A percentile compares a stretch with the other conserved stretches of the same genome.
phyloP scores from a whole-genome alignment of 1,140 invertebrate species.

The Helicorthomorpha holstii region DNA sequence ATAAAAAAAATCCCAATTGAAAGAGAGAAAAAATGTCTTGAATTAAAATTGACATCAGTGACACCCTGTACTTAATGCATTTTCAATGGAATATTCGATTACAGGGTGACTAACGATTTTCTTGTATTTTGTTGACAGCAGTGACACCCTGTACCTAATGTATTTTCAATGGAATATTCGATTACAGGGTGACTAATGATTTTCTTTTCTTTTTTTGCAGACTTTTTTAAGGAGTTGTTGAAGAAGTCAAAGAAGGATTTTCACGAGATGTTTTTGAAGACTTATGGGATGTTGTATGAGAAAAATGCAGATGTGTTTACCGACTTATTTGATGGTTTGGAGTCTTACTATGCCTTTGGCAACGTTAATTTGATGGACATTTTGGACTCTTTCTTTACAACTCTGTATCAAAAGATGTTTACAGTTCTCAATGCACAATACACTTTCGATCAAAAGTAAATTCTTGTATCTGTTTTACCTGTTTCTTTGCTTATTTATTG shows the following conservation, averaged over 20 bases:
- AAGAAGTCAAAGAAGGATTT: constrained; percentile 65
- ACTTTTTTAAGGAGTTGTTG: constrained; percentile 69
- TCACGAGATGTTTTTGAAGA: constrained; percentile 83
- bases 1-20: too few relatives aligned
- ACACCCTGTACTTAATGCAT: too few relatives aligned
- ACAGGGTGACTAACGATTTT: too few relatives aligned
- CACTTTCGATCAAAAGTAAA: constrained; percentile 62
- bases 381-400: constrained; percentile 84
- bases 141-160: too few relatives aligned
- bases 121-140: too few relatives aligned
- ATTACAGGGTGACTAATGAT: too few relatives aligned
- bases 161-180: too few relatives aligned
- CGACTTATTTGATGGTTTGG: constrained; percentile 74
- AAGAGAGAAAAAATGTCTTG: too few relatives aligned
- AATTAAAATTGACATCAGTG: too few relatives aligned
- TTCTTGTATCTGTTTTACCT: constrained; percentile 1
- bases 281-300: constrained; percentile 89
- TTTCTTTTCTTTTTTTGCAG: constrained; percentile 32
- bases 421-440: constrained; percentile 81
- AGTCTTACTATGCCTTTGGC: constrained; percentile 71
- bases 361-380: constrained; percentile 61
- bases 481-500: neutral
- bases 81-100: too few relatives aligned
- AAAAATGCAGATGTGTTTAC: constrained; percentile 83
- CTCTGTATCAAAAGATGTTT: constrained; percentile 91